Base-by-base conservation (phyloP, 2,888 invertebrate genomes). In the Polia nebulosa region DNA sequence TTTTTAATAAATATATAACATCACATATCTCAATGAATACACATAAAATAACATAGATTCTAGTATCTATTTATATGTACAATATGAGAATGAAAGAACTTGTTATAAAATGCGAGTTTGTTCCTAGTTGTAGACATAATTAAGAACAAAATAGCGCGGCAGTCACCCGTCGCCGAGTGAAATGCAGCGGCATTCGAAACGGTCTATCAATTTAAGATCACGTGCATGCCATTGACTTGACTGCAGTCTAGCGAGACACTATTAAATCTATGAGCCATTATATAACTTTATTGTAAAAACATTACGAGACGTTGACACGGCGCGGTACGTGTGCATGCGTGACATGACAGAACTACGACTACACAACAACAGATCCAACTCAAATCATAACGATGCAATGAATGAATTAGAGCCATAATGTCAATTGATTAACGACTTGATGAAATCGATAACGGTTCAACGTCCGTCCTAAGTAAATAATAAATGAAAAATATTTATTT, bases 221-320 rank as follows among this genome's bases (percentile, higher is more conserved):
- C 79, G 68, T 66, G 79, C 72, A 72, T 76, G 66, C 61, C 79
- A 76, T 72, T 66, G 72, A 72, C 68, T 78, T 67, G 66, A 76
- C 68, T 79, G 69, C 72, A 76, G 55, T 66, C 72, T 72, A 76
- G 77, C 79, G 76, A 79, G 76, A 76, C 69, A 76, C 61, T 76
- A 74, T 61, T 55, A 27, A 52, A 59, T 68, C 68, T 78, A 77
- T 56, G 69, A 74, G 59, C 64, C 27, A 78, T 78, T 73, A 78
- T 65, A 62, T 69, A 65, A 65, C 61, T 59, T 51, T 68, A 78
- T 68, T 68, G 68, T 73, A 73, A 72, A 77, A 76, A 34, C 45
- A 55, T 64, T 58, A 68, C 45, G 53, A 77, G 63, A 58, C 53
- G 61, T 51, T 56, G 61, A 77, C 67, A 77, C 53, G 63, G 27